These are phyloP conservation scores for Perithous albicinctus DNA, from an alignment of 2,888 invertebrate species.

Conservation along the genomic window DNA sequence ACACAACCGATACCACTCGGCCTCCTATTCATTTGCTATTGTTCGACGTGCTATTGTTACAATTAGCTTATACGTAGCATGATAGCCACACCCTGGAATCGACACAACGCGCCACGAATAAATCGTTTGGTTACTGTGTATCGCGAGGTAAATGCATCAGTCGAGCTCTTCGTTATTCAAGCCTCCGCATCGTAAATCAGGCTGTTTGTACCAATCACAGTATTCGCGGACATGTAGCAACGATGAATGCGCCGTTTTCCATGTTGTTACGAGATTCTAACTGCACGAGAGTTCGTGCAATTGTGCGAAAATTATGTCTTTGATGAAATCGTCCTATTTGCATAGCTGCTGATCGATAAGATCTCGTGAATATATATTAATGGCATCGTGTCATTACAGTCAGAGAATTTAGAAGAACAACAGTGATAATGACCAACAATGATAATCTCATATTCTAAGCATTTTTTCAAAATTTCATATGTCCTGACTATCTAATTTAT, in stretches of 20 bases:
- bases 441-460: background rate
- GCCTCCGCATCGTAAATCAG: slow-evolving; percentile 23
- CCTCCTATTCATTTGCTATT: slow-evolving; percentile 37
- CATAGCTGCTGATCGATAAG: slow-evolving; percentile 13
- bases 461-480: background rate
- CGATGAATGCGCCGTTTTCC: slow-evolving; percentile 9
- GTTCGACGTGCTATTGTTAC: slow-evolving; percentile 48
- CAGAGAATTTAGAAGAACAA: background rate
- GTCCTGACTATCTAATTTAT: background rate
- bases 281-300: background rate
- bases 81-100: slow-evolving; percentile 62
- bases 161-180: slow-evolving; percentile 32
- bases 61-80: slow-evolving; percentile 53
- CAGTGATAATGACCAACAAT: background rate
- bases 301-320: background rate
- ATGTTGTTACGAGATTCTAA: background rate
- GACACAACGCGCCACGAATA: slow-evolving; percentile 42
- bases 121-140: slow-evolving; percentile 16
- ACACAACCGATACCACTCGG: slow-evolving; percentile 6
- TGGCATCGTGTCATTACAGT: background rate
- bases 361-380: background rate
- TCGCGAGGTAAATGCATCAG: slow-evolving; percentile 7
- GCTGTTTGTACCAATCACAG: slow-evolving; percentile 17
- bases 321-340: slow-evolving; percentile 20
- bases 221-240: slow-evolving; percentile 13